Base-by-base conservation (phyloP, 1,140 invertebrate species). In the Zeugodacus cucurbitae region DNA sequence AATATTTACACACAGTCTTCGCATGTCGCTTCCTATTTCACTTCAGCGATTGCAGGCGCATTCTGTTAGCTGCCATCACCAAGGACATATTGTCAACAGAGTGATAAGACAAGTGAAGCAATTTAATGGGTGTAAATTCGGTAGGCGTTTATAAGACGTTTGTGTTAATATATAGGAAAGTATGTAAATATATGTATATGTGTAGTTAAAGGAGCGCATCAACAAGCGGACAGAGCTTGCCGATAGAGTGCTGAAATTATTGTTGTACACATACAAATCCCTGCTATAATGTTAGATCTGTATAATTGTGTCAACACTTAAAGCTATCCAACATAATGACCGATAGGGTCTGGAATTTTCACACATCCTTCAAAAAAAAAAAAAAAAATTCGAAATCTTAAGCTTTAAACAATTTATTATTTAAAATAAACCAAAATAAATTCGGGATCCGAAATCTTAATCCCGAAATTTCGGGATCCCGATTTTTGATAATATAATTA, bases 81-180 rank as follows among this genome's bases (percentile, higher is more conserved):
- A 82, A 48, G 41, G n/a, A 48, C 74, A 82, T 82, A 48, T 82
- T 82, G 74, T 82, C n/a, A 29, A 82, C 41, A 26, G n/a, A 26
- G 26, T 82, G n/a, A 82, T 82, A 48, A 82, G 74, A 82, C 41
- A 82, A 82, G 37, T 48, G 74, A 82, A 74, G 34, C 64, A 70
- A 78, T 78, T 82, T 48, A 29, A 82, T 54, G 74, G 10, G 6
- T 37, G 32, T 74, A 74, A 74, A 74, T 74, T 74, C 26, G 8
- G 41, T 44, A 82, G n/a, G 37, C 74, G 8, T 48, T 82, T 48
- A 14, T 22, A 82, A 20, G 44, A 41, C 32, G 17, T 8, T 34
- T 32, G 64, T 34, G 7, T 29, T 29, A 3, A 8, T 17, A 14
- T 22, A 26, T 26, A 62, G 4, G 59, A 8, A 26, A 14, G 26